Evolutionary conservation across 1,140 invertebrate genomes (phyloP).

Genomic region (Camponotus vicinus): DNA sequence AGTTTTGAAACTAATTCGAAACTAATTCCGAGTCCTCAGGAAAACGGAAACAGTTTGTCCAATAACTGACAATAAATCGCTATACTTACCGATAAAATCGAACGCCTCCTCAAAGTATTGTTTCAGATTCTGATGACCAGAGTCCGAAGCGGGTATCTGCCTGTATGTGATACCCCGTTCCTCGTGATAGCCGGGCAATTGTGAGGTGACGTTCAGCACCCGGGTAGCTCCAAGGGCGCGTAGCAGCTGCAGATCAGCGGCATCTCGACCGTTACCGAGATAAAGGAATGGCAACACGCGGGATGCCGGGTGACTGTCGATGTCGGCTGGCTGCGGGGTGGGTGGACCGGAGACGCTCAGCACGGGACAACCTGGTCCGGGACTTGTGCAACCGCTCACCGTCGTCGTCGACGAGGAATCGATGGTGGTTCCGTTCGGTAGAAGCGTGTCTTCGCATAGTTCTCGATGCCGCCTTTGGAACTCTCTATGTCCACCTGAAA

Average conservation of each 20-base stretch:
- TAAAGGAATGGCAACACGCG: conserved; percentile 95
- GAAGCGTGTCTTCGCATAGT: conserved; percentile 88
- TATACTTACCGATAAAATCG: conserved; percentile 93
- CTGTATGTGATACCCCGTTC: conserved; percentile 92
- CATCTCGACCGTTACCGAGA: conserved; percentile 95
- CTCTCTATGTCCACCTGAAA: conserved; percentile 90
- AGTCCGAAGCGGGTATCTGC: conserved; percentile 94
- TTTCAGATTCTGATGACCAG: conserved; percentile 95
- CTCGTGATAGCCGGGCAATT: conserved; percentile 91
- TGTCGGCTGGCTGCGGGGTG: conserved; percentile 86
- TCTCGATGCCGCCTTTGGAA: conserved; percentile 89
- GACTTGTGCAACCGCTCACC: conserved; percentile 78
- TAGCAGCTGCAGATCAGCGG: conserved; percentile 91
- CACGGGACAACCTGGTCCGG: conserved; percentile 79
- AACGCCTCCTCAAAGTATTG: conserved; percentile 97
- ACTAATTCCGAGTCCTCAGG: too few relatives aligned
- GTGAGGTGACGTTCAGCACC: conserved; percentile 94
- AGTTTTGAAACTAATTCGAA: too few relatives aligned
- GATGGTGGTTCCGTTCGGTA: conserved; percentile 78
- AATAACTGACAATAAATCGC: not conserved
- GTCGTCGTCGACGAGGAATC: conserved; percentile 52
- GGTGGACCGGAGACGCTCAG: conserved; percentile 75
- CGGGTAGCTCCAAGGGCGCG: conserved; percentile 89
- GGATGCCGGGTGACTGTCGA: conserved; percentile 92
- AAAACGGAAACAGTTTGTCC: too few relatives aligned